Evolutionary conservation across 2,113 vertebrate species (phyloP), one percentile per base, ranked within the genome.

Genomic region (Tringa solitaria): DNA sequence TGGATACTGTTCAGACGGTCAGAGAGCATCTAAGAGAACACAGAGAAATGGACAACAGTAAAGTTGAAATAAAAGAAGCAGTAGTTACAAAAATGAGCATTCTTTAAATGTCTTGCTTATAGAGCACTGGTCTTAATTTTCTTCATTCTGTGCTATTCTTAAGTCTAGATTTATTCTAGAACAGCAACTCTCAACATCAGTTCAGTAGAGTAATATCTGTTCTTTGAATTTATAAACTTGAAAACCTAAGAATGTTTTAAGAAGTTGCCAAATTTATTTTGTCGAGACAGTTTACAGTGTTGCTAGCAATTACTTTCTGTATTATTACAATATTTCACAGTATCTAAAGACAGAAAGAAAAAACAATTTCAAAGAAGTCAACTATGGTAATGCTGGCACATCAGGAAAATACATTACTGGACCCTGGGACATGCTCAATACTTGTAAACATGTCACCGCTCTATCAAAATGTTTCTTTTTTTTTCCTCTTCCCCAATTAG

Each of bases 1-100:
- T 93, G 95, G 85, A 81, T 74, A 4, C 26, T 82, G 75, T 90
- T 95, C 82, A 80, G 84, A 22, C 43, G 78, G 43, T 83, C 95
- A 83, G 90, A 91, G 84, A 95, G 32, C 79, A 78, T 33, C n/a
- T 32, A n/a, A 9, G 33, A 41, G 11, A 21, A 46, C 2, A 0
- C 3, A 37, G 74, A 50, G 67, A 65, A 83, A 63, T 1, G 10
- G 50, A 27, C 41, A 54, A 43, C 6, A 57, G 24, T 54, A 35
- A 50, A 41, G 30, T 1, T 37, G 67, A 84, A 76, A 59, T 53
- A 41, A 84, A 90, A 68, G 22, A 21, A 87, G 3, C 18, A 24
- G 27, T 48, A 14, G 24, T 74, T 63, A 22, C 4, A 6, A 86
- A 87, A 86, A 80, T 4, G 18, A 32, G 4, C 0, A 0, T 24